These are phyloP conservation scores for Leptobrachium ailaonicum DNA, from an alignment of 2,113 vertebrate species.

Conservation along the genomic window DNA sequence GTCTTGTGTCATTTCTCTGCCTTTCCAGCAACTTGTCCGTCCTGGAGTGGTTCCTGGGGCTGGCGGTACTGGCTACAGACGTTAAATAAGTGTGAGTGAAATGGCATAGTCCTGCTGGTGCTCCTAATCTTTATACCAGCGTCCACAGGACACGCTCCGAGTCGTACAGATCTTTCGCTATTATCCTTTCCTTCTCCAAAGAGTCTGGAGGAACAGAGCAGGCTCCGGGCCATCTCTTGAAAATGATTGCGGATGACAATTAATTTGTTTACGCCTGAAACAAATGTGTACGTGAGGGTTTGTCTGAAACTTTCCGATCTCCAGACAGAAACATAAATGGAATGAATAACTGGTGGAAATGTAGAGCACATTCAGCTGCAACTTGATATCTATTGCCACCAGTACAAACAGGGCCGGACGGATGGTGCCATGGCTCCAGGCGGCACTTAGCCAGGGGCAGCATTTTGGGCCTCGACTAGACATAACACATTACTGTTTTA, in stretches of 20 bases:
- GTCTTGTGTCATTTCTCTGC: too few species aligned
- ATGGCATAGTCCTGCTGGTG: not conserved
- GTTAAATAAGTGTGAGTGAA: not conserved
- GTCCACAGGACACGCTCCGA: not conserved
- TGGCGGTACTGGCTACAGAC: constrained; percentile 3
- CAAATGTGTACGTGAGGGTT: not conserved
- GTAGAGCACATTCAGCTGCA: too few species aligned
- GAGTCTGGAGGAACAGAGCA: not conserved
- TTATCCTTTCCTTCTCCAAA: not conserved
- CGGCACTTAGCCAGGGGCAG: too few species aligned
- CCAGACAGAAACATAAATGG: too few species aligned
- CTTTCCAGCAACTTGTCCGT: not conserved
- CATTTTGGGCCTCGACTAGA: too few species aligned
- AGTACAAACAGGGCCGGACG: too few species aligned
- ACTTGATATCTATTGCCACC: too few species aligned
- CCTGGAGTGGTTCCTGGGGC: not conserved
- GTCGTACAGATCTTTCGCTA: not conserved
- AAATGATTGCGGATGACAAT: constrained; percentile 23
- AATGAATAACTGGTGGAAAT: too few species aligned
- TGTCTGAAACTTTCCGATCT: too few species aligned
- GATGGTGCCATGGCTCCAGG: too few species aligned
- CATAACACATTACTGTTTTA: too few species aligned
- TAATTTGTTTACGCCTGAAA: constrained; percentile 27
- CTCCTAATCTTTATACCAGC: not conserved
- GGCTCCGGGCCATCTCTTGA: not conserved